phyloP scores from a whole-genome alignment of 2,113 vertebrate species.

The Paracanthobrama guichenoti region DNA sequence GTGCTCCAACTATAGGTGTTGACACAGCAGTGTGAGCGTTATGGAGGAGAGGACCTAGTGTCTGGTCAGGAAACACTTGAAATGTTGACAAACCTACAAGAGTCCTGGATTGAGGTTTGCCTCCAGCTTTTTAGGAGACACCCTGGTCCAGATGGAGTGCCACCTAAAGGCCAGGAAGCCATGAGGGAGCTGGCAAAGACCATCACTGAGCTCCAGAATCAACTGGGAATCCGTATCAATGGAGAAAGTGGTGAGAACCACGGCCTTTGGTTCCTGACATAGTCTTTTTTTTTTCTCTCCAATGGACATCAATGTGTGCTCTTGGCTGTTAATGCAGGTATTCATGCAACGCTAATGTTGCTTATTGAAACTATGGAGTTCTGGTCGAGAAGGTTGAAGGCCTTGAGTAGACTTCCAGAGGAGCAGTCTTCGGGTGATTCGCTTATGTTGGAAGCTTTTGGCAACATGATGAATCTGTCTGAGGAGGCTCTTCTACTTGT shows the following conservation, averaged over 20 bases:
- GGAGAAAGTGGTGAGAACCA: constrained; percentile 77
- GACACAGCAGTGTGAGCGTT: constrained; percentile 67
- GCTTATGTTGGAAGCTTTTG: constrained; percentile 66
- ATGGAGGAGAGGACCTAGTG: constrained; percentile 71
- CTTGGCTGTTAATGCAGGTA: constrained; percentile 65
- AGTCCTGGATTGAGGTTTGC: constrained; percentile 75
- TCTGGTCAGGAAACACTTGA: constrained; percentile 72
- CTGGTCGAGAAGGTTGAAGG: constrained; percentile 69
- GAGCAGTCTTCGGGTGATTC: constrained; percentile 62
- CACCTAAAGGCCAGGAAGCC: constrained; percentile 56
- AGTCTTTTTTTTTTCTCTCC: neutral
- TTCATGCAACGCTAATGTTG: constrained; percentile 66
- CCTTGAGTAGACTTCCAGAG: constrained; percentile 39
- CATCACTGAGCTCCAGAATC: constrained; percentile 63
- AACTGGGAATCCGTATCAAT: constrained; percentile 69
- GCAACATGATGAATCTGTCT: constrained; percentile 64
- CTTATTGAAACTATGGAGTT: constrained; percentile 70
- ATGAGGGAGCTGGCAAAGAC: constrained; percentile 68
- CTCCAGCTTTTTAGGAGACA: constrained; percentile 75
- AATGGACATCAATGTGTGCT: neutral
- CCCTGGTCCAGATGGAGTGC: constrained; percentile 60
- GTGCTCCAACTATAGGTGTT: constrained; percentile 66
- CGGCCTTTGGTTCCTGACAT: neutral
- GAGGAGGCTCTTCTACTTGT: constrained; percentile 61
- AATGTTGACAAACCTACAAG: constrained; percentile 65